Percentiles rank a stretch among this genome's conserved stretches.
Conservation (phyloP, 2,888 invertebrate genomes). For the Melieria crassipennis region DNA sequence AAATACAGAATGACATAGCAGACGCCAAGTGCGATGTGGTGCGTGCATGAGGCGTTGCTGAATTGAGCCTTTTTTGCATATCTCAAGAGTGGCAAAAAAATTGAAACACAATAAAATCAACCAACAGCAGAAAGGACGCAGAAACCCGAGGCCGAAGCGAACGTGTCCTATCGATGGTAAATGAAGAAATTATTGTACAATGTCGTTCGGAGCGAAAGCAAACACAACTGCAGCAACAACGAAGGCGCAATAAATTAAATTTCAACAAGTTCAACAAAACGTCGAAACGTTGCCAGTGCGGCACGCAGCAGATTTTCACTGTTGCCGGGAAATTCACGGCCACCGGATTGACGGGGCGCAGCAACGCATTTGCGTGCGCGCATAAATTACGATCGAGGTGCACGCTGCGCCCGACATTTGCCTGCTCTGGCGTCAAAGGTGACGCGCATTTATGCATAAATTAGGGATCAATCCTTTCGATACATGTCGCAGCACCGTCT, state of each 20-base stretch:
- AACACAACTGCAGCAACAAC: no score
- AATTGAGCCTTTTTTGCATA: constrained; percentile 52
- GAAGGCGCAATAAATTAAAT: constrained; percentile 2
- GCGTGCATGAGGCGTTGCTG: constrained; percentile 2
- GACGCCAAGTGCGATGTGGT: neutral
- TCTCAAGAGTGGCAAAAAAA: constrained; percentile 34
- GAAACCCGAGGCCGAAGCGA: no score
- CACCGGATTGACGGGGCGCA: neutral
- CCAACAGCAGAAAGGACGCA: no score
- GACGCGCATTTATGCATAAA: constrained; percentile 63
- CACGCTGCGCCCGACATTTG: constrained; percentile 20
- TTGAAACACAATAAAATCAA: no score
- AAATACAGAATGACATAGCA: neutral
- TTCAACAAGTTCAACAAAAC: neutral
- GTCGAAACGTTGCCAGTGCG: neutral
- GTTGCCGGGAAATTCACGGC: neutral
- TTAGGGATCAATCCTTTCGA: constrained; percentile 63
- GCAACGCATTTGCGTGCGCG: constrained; percentile 3
- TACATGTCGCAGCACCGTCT: constrained; percentile 33
- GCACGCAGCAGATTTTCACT: neutral
- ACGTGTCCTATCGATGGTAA: no score
- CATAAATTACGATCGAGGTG: constrained; percentile 36
- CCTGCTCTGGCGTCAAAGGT: constrained; percentile 50
- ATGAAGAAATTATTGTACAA: no score
- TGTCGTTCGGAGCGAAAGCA: no score